Evolutionary conservation across 2,888 invertebrate species (phyloP), one percentile per base, ranked within the genome.

Genomic region (Limnephilus marmoratus): DNA sequence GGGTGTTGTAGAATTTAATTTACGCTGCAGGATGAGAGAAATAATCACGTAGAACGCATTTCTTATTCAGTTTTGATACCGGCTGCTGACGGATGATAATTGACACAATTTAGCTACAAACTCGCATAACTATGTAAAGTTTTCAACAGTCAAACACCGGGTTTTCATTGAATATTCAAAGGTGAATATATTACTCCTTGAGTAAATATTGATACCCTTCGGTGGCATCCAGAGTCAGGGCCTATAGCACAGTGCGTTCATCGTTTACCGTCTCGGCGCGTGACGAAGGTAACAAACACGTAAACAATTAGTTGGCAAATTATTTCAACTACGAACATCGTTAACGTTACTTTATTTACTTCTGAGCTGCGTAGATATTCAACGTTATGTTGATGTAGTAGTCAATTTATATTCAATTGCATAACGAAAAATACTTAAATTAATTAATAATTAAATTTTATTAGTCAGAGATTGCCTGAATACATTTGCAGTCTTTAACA

Each of bases 121-220:
- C 18, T 83, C 37, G 82, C 53, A 82, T 82, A 13, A 31, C 31
- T 34, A 24, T 34, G 37, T 83, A 83, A 83, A 83, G 37, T 34
- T 83, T 37, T 37, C 86, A 45, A 86, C 29, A 86, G n/a, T 86
- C 24, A 45, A 86, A 45, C 45, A 37, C 7, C n/a, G 45, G 29
- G 13, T 15, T 41, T n/a, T 86, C 86, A 86, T 86, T 86, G 86
- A 86, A 86, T 86, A 86, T 86, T 86, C 45, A 86, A 45, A n/a
- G 29, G 41, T 29, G 86, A 86, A 86, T 86, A 86, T 29, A 86
- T 86, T 86, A 86, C 29, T 37, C 37, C 24, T 49, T 49, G n/a
- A 29, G n/a, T 68, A 68, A 68, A 68, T 68, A n/a, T 24, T 68
- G 68, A 68, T 24, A 24, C 9, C 9, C 68, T 68, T 68, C n/a